Evolutionary conservation across 2,888 invertebrate species (phyloP).

Genomic region (Holacanthella duospinosa): DNA sequence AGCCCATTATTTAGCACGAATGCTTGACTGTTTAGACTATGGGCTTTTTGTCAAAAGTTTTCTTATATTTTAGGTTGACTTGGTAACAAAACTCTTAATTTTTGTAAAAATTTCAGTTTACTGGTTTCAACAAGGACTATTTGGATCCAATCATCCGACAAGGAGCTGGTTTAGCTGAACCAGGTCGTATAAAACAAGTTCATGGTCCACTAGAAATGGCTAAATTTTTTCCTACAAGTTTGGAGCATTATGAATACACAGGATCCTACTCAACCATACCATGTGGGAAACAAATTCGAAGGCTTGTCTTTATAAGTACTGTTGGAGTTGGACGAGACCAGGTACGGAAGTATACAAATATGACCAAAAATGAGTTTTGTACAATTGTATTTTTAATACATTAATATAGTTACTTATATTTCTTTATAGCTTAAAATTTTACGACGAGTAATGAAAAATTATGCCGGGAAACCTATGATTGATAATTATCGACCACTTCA

Average conservation of each 20-base stretch:
- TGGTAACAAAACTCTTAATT: too few relatives aligned
- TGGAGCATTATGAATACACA: background rate
- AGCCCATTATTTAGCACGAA: too few relatives aligned
- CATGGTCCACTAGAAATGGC: background rate
- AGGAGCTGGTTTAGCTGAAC: background rate
- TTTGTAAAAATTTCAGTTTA: too few relatives aligned
- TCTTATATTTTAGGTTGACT: background rate
- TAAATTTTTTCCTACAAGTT: background rate
- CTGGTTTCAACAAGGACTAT: background rate
- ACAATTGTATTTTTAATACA: too few relatives aligned
- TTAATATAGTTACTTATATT: too few relatives aligned
- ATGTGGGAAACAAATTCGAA: background rate
- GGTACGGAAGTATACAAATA: background rate
- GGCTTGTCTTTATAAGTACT: background rate
- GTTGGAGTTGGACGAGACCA: background rate
- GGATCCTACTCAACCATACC: background rate
- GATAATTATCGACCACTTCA: background rate
- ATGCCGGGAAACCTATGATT: background rate
- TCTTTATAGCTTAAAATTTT: background rate
- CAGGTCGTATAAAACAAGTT: background rate
- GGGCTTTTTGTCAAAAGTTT: background rate
- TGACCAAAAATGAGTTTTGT: background rate
- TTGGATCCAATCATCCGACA: background rate
- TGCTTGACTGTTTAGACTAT: too few relatives aligned
- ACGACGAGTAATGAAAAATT: background rate